Percentiles rank a stretch among this genome's conserved stretches.
Evolutionary conservation across 2,888 invertebrate species (phyloP).

Genomic region (Beris morrisii): DNA sequence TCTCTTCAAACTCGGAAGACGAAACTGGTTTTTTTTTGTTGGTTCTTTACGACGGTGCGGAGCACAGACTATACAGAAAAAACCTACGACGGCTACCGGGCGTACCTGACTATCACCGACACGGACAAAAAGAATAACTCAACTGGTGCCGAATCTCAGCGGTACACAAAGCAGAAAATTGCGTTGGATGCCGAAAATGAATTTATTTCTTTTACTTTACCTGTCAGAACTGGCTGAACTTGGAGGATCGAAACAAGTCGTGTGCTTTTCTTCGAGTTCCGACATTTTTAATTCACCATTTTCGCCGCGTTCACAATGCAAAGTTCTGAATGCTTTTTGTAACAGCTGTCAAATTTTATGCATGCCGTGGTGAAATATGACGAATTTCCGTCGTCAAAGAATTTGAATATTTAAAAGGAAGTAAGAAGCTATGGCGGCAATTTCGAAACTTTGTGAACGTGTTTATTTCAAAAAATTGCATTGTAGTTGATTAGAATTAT

Average conservation of each 20-base stretch:
- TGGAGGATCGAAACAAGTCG: constrained; percentile 74
- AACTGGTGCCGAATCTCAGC: background rate
- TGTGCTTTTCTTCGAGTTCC: constrained; percentile 49
- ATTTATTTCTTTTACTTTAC: constrained; percentile 57
- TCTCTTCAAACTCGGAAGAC: background rate
- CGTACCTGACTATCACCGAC: background rate
- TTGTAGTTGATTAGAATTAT: too few relatives aligned
- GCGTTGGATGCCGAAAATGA: background rate
- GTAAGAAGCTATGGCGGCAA: too few relatives aligned
- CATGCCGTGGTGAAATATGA: too few relatives aligned
- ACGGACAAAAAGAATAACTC: background rate
- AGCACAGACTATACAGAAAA: background rate
- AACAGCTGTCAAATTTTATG: too few relatives aligned
- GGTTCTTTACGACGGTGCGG: background rate
- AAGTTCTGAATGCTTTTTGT: background rate
- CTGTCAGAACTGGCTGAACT: constrained; percentile 92
- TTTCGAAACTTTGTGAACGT: too few relatives aligned
- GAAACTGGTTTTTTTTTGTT: constrained; percentile 21
- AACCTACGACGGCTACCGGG: background rate
- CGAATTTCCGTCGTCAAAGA: too few relatives aligned
- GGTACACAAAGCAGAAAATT: background rate
- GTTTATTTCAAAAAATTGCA: too few relatives aligned
- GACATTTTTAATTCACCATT: constrained; percentile 36
- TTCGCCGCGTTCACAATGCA: constrained; percentile 13
- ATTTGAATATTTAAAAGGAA: too few relatives aligned